Evolutionary conservation across 2,888 invertebrate genomes (phyloP).

Genomic region (Agapostemon virescens): DNA sequence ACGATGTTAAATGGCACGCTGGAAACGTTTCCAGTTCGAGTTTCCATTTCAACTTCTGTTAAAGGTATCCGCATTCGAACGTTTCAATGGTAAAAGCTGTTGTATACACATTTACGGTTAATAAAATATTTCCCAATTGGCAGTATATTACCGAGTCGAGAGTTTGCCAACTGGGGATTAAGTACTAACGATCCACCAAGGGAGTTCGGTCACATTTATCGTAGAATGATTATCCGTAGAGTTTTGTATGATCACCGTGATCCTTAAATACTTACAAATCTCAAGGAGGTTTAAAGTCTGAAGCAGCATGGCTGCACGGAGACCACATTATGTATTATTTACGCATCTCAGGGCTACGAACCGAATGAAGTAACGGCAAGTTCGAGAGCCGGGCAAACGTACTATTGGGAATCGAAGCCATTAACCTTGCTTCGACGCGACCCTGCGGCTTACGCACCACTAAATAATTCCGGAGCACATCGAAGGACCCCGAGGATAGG

Average conservation of each 20-base stretch:
- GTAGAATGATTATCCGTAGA: background rate
- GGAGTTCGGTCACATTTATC: background rate
- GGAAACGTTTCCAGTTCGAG: too few species aligned
- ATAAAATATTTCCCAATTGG: background rate
- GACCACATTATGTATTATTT: slow-evolving; percentile 55
- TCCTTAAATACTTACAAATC: slow-evolving; percentile 10
- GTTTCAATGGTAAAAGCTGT: background rate
- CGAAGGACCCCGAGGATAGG: slow-evolving; percentile 57
- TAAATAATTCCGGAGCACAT: slow-evolving; percentile 74
- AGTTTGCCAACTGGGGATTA: background rate
- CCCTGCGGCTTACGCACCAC: slow-evolving; percentile 71
- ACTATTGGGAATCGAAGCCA: slow-evolving; percentile 76
- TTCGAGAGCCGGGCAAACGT: slow-evolving; percentile 59
- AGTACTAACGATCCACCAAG: background rate
- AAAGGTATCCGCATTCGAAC: background rate
- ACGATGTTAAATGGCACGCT: too few species aligned
- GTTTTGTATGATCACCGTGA: background rate
- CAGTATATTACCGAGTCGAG: background rate
- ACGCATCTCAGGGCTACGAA: slow-evolving; percentile 33
- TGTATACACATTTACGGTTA: background rate
- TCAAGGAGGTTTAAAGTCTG: slow-evolving; percentile 27
- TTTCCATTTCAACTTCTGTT: too few species aligned
- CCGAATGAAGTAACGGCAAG: slow-evolving; percentile 65
- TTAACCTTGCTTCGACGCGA: slow-evolving; percentile 71
- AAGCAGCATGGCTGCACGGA: slow-evolving; percentile 35